Conservation (phyloP, 2,888 invertebrate genomes). For the Scelioninae gen. 1 region DNA sequence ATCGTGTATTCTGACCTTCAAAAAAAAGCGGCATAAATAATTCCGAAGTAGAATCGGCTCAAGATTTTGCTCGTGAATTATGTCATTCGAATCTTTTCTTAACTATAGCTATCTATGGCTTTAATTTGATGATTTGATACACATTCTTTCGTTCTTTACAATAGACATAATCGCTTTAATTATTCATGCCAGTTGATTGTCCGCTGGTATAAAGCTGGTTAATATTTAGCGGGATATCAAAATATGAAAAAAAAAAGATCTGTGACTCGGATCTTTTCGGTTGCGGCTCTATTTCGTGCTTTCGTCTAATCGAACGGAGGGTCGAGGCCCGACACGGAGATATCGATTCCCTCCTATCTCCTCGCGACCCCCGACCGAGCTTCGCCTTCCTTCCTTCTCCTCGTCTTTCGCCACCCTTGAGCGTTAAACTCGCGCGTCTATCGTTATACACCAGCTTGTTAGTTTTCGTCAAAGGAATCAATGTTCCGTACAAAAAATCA, state of each 20-base stretch:
- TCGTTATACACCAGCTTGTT: slow-evolving; percentile 67
- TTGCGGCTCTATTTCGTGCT: slow-evolving; percentile 62
- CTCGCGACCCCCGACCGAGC: slow-evolving; percentile 37
- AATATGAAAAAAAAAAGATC: slow-evolving; percentile 38
- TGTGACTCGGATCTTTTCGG: slow-evolving; percentile 60
- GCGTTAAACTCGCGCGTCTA: slow-evolving; percentile 69
- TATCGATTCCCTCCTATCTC: slow-evolving; percentile 70
- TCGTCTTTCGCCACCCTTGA: slow-evolving; percentile 69
- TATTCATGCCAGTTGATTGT: too few species aligned
- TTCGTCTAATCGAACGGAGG: slow-evolving; percentile 67
- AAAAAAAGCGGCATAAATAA: too few species aligned
- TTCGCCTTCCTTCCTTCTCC: slow-evolving; percentile 48
- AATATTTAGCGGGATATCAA: too few species aligned
- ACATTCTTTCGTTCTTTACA: too few species aligned
- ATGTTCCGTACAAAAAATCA: slow-evolving; percentile 60
- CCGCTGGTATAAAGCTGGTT: too few species aligned
- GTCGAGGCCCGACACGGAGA: slow-evolving; percentile 68
- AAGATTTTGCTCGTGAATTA: too few species aligned
- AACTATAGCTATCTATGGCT: too few species aligned
- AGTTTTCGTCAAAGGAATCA: slow-evolving; percentile 69
- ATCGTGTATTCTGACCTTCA: too few species aligned
- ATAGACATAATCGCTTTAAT: too few species aligned
- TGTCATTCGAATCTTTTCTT: too few species aligned
- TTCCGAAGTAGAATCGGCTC: too few species aligned
- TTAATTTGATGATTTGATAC: too few species aligned